Base-by-base conservation (phyloP, 1,140 invertebrate genomes). In the Drosophila varians region DNA sequence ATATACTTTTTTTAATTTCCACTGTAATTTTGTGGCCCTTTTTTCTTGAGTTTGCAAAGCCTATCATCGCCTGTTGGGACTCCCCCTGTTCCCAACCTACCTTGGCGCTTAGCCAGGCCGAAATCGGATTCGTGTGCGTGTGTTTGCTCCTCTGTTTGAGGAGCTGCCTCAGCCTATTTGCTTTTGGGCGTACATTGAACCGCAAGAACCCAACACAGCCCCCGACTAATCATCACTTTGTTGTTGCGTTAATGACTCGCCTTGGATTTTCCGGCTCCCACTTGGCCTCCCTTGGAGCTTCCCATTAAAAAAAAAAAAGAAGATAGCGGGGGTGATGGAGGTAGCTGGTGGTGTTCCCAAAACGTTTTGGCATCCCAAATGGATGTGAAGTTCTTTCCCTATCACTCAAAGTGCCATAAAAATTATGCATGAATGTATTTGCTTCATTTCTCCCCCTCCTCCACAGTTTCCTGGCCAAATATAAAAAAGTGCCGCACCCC, bases 341-440 rank as follows among this genome's bases (percentile, higher is more conserved):
- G n/a, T n/a, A 23, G 21, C 34, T 43, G 40, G 42, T 45, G 36
- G 76, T 80, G 76, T 86, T 84, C 62, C 83, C 83, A 84, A 84
- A 84, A 84, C 80, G 80, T 87, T 84, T 84, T 80, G 82, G 76
- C 73, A 86, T 76, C 80, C 76, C 76, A 84, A 84, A 86, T 75
- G 80, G 56, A 75, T 61, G 69, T 12, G 12, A 3, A 6, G 43
- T 48, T 45, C 42, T 60, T 58, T 43, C 53, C 52, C 53, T 69
- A 69, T 69, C 66, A 70, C 65, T 72, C 55, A 57, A 83, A 77
- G 60, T 75, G 79, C 75, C 71, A 84, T 84, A 75, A 79, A 86
- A 84, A 84, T 84, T 84, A 84, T 84, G 80, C 80, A 84, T 87
- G 80, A 76, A 84, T 87, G 82, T 84, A 84, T 84, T 84, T 84